Evolutionary conservation across 2,797 vertebrate species (phyloP).

Genomic region (Trichosurus vulpecula): DNA sequence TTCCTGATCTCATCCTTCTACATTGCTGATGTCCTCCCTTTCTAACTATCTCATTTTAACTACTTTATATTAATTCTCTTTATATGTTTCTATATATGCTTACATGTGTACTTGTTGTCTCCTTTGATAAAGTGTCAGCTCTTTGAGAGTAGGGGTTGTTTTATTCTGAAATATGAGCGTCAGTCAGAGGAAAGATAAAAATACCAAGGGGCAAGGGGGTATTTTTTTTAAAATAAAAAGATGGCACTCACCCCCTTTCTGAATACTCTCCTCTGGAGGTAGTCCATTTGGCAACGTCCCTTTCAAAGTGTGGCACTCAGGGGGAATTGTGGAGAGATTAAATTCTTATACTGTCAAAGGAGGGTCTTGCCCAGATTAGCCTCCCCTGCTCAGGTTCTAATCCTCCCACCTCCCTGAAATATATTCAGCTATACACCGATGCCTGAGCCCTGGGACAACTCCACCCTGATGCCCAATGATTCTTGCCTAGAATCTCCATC

Average conservation of each 20-base stretch:
- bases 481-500: neutral
- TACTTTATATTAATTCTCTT: neutral
- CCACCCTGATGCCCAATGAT: neutral
- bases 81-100: neutral
- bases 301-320: neutral
- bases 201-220: neutral
- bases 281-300: neutral
- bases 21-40: neutral
- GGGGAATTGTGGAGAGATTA: neutral
- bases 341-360: neutral
- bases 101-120: neutral
- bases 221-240: neutral
- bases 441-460: neutral
- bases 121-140: too few relatives aligned
- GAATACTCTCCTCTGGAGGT: neutral
- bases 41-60: neutral
- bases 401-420: neutral
- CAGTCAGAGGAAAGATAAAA: neutral
- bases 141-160: neutral
- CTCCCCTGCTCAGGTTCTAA: too few relatives aligned
- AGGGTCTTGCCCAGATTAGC: neutral
- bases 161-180: neutral
- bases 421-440: neutral
- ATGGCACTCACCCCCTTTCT: neutral
- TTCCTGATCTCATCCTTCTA: neutral